Evolutionary conservation across 1,140 invertebrate genomes (phyloP).

Genomic region (Araneus ventricosus): DNA sequence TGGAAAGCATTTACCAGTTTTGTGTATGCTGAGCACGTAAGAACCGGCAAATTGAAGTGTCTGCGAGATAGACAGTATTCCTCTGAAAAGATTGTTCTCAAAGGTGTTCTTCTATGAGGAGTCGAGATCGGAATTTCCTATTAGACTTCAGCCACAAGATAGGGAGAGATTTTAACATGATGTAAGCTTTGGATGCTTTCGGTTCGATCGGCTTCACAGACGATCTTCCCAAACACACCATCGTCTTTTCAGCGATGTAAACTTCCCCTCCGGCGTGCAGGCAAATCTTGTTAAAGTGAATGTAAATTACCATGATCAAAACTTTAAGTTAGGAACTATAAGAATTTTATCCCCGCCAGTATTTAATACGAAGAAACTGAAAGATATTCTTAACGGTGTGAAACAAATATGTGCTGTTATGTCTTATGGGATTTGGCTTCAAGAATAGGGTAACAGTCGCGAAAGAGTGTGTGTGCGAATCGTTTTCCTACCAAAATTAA

Average conservation of each 20-base stretch:
- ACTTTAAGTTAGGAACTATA: neutral
- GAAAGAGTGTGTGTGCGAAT: neutral
- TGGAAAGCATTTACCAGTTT: slow-evolving; percentile 50
- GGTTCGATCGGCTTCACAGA: neutral
- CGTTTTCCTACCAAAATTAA: neutral
- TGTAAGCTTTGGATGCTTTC: slow-evolving; percentile 6
- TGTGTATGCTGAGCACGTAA: slow-evolving; percentile 49
- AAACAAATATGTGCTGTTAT: neutral
- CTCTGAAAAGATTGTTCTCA: slow-evolving; percentile 50
- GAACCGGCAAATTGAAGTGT: slow-evolving; percentile 55
- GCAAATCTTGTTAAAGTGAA: neutral
- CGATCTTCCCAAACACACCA: neutral
- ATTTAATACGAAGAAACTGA: neutral
- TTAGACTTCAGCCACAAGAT: slow-evolving; percentile 39
- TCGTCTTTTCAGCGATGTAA: neutral
- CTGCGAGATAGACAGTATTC: slow-evolving; percentile 60
- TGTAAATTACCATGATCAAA: slow-evolving; percentile 15
- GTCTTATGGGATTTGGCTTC: neutral
- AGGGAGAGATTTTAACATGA: slow-evolving; percentile 43
- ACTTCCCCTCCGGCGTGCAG: neutral
- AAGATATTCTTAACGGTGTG: neutral
- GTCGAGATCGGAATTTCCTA: slow-evolving; percentile 49
- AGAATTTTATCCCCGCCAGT: neutral
- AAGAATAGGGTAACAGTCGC: neutral
- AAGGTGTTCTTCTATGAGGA: slow-evolving; percentile 45